Base-by-base conservation (phyloP, 2,113 vertebrate species). In the Crotophaga sulcirostris region DNA sequence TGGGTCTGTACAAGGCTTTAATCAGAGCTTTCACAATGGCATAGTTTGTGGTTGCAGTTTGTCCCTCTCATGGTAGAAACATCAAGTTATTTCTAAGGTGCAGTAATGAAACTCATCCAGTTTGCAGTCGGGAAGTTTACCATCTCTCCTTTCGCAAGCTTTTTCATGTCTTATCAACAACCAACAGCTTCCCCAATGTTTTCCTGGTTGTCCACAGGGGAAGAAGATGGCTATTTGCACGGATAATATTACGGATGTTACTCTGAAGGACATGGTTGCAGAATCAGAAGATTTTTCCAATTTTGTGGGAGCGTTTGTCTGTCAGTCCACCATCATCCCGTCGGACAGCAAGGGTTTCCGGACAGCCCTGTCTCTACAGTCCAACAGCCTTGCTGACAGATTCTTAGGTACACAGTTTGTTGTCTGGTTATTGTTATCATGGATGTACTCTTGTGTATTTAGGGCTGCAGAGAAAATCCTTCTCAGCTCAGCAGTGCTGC, bases 281-380 rank as follows among this genome's bases (percentile, higher is more conserved):
- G 98, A 99, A 75, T 98, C 98, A 63, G 98, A 98, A 36, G 99
- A 99, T 85, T 98, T 98, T 21, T 96, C 97, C 29, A 99, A 97
- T 59, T 94, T 98, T 38, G 98, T 99, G 76, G 98, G 98, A 92
- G 98, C 99, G 55, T 99, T 99, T 97, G 98, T 99, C 74, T 99
- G 99, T 94, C 99, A 99, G 84, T 99, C 99, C 62, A 99, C 99
- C 9, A 98, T 99, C 95, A 99, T 99, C 95, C 99, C 99, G 0
- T 99, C 99, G 2, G 99, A 98, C 90, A 99, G 99, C 92, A 98
- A 99, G 93, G 99, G 99, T 70, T 99, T 99, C 97, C 98, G 98
- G 84, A 99, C 98, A 19, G 99, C 99, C 6, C 96, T 99, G 51
- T 98, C 99, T 44, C 99, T 99, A 18, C 99, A 99, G 87, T 99